Evolutionary conservation across 35 echinoderm and acorn worm species (phyloP).

Genomic region (Lytechinus variegatus): DNA sequence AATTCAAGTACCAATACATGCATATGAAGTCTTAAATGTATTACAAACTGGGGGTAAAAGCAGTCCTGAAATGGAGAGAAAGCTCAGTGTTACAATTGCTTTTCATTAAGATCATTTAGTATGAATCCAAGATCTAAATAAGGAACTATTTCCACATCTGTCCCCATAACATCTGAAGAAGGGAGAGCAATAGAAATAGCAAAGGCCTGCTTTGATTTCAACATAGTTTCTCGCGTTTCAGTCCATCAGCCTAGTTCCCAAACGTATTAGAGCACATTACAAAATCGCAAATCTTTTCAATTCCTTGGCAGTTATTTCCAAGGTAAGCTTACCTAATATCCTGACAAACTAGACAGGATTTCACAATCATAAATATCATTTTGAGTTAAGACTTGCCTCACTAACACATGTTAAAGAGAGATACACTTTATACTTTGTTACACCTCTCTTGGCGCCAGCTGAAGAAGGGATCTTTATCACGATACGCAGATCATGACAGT

Average conservation of each 20-base stretch:
- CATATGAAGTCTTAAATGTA: background rate
- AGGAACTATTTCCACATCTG: background rate
- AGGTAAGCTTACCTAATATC: background rate
- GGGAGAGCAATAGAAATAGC: background rate
- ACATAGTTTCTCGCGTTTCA: background rate
- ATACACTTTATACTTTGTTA: background rate
- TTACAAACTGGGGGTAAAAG: background rate
- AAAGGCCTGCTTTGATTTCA: background rate
- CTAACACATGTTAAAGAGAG: background rate
- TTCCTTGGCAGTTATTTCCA: background rate
- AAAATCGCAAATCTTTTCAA: background rate
- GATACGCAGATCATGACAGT: background rate
- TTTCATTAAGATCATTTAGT: background rate
- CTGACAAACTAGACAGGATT: background rate
- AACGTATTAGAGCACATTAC: background rate
- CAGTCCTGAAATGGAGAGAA: background rate
- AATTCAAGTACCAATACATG: background rate
- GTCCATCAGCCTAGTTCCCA: background rate
- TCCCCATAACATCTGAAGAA: background rate
- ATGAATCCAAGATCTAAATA: background rate
- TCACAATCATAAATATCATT: background rate
- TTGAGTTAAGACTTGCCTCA: conserved; percentile 1
- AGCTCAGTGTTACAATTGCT: background rate
- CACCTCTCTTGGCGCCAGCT: background rate
- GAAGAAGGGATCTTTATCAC: background rate